Conservation (phyloP, 2,113 vertebrate genomes). For the Fulmarus glacialis region DNA sequence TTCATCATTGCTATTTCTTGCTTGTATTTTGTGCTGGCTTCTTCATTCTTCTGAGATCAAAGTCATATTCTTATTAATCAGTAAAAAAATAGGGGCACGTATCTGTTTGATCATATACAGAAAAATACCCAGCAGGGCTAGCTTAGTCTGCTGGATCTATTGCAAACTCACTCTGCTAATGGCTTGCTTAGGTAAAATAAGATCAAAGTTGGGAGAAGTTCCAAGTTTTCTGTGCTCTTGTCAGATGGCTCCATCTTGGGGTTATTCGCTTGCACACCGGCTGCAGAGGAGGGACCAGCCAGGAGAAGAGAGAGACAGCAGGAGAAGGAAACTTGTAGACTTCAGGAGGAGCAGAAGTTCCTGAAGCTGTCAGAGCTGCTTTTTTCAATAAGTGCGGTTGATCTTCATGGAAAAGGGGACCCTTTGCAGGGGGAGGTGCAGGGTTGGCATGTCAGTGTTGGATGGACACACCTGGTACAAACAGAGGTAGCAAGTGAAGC, state of each 20-base stretch:
- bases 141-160: neutral
- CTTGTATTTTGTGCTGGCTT: constrained; percentile 19
- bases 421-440: neutral
- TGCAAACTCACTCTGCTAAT: neutral
- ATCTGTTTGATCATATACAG: constrained; percentile 18
- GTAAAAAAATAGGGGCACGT: neutral
- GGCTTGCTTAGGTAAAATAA: constrained; percentile 15
- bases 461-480: neutral
- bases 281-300: neutral
- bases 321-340: neutral
- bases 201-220: constrained; percentile 16
- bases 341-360: neutral
- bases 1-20: constrained; percentile 6
- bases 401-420: neutral
- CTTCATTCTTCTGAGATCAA: constrained; percentile 19
- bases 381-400: neutral
- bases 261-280: neutral
- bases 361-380: neutral
- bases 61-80: neutral
- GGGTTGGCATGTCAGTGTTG: fast-evolving
- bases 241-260: constrained; percentile 22
- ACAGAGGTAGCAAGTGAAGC: neutral
- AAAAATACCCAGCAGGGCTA: neutral
- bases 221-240: neutral
- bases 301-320: neutral